A percentile compares a stretch with the other conserved stretches of the same genome.
Conservation (phyloP, 2,888 invertebrate species). For the Synergus umbraculus region DNA sequence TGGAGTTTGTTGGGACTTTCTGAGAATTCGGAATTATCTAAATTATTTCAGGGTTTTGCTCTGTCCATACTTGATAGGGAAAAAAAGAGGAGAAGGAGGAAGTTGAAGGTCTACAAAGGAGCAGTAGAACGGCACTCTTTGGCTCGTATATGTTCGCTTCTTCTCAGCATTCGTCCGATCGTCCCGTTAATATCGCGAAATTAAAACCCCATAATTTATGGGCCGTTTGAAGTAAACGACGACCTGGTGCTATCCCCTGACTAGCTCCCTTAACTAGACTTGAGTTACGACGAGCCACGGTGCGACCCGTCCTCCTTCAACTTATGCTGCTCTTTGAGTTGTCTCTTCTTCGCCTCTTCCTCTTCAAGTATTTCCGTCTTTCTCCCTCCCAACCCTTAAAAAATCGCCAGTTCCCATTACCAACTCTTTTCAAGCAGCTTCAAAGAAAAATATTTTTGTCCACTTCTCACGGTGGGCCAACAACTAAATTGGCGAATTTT, state of each 20-base stretch:
- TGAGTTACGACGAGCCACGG: conserved; percentile 74
- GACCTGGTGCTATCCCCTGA: conserved; percentile 75
- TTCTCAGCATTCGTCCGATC: conserved; percentile 60
- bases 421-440: not conserved
- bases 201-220: conserved; percentile 76
- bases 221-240: conserved; percentile 74
- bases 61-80: not conserved
- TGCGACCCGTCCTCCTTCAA: conserved; percentile 65
- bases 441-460: not conserved
- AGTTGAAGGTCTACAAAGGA: conserved; percentile 11
- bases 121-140: conserved; percentile 15
- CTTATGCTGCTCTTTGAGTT: conserved; percentile 60
- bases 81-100: conserved; percentile 13
- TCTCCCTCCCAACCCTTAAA: conserved; percentile 14
- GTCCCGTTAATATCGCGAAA: conserved; percentile 75
- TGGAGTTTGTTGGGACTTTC: not conserved
- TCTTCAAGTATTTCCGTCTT: conserved; percentile 47
- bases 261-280: conserved; percentile 77
- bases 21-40: not conserved
- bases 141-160: conserved; percentile 23
- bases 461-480: not conserved
- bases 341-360: conserved; percentile 51
- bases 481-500: not conserved
- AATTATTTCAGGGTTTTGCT: conserved; percentile 1
- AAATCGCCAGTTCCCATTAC: conserved; percentile 22